Conservation (phyloP, 2,888 invertebrate species). For the Sarcophaga variegata region DNA sequence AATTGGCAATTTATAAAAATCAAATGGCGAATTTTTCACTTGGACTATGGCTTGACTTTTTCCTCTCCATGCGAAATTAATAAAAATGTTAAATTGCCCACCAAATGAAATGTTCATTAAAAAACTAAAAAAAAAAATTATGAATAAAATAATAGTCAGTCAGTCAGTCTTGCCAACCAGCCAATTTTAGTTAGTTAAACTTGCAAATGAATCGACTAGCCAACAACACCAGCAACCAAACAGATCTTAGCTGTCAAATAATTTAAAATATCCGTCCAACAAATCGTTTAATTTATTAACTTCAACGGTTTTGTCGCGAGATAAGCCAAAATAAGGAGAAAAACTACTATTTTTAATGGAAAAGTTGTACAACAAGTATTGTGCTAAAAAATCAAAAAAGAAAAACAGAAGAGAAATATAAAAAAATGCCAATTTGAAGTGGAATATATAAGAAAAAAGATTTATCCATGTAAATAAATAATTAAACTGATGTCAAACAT, state of each 20-base stretch:
- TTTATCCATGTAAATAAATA: conserved; percentile 38
- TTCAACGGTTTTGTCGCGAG: conserved; percentile 49
- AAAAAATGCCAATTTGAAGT: conserved; percentile 5
- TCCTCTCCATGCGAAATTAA: background rate
- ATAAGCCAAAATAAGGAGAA: conserved; percentile 46
- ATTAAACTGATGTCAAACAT: conserved; percentile 50
- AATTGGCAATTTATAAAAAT: conserved; percentile 60
- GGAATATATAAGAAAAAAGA: conserved; percentile 21
- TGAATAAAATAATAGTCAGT: conserved; percentile 24
- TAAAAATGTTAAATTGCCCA: too few species aligned
- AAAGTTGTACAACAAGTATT: conserved; percentile 42
- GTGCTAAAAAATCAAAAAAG: background rate
- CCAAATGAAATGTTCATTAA: background rate
- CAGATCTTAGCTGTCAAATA: conserved; percentile 75
- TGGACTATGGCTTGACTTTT: background rate
- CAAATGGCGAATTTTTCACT: conserved; percentile 16
- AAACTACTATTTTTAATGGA: conserved; percentile 46
- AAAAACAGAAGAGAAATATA: background rate
- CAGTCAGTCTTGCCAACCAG: conserved; percentile 1
- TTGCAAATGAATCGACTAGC: too few species aligned
- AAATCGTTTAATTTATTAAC: conserved; percentile 75
- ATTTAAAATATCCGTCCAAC: conserved; percentile 76
- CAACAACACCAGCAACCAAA: background rate
- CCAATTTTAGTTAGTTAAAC: background rate
- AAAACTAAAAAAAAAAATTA: conserved; percentile 9